These are phyloP conservation scores for Melanotaenia duboulayi DNA, from an alignment of 2,113 vertebrate genomes.

Conservation along the genomic window DNA sequence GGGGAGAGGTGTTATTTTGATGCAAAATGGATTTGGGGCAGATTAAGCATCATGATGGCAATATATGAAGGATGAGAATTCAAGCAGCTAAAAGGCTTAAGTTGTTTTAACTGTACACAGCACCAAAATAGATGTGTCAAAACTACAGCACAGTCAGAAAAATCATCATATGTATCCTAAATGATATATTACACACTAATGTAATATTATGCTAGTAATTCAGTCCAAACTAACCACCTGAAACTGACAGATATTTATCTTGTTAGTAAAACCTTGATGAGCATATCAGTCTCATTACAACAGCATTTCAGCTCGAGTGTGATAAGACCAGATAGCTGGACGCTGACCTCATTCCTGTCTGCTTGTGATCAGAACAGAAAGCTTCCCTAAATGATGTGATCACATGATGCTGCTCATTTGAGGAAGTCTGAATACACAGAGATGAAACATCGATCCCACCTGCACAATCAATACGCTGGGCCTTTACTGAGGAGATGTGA, in stretches of 20 bases:
- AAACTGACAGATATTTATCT: conserved; percentile 21
- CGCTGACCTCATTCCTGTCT: conserved; percentile 37
- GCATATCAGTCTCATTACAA: conserved; percentile 35
- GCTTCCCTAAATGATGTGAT: conserved; percentile 67
- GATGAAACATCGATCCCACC: conserved; percentile 77
- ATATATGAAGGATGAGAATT: neutral
- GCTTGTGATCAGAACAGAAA: conserved; percentile 44
- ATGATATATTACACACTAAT: neutral
- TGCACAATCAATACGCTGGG: conserved; percentile 58
- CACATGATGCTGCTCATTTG: conserved; percentile 68
- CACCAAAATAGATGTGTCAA: neutral
- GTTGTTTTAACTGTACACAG: neutral
- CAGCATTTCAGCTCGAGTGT: conserved; percentile 7
- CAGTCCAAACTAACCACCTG: conserved; percentile 5
- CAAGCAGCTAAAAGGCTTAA: neutral
- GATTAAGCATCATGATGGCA: neutral
- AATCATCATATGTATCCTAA: neutral
- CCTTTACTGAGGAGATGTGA: conserved; percentile 59
- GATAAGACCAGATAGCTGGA: conserved; percentile 49
- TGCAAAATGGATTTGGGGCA: conserved; percentile 1
- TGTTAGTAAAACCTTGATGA: conserved; percentile 27
- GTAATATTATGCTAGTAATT: neutral
- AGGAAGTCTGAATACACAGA: conserved; percentile 73
- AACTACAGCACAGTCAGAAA: neutral
- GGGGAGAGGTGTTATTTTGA: neutral